These are phyloP conservation scores for Lochmaea crataegi DNA, from an alignment of 2,888 invertebrate species.

Conservation along the genomic window DNA sequence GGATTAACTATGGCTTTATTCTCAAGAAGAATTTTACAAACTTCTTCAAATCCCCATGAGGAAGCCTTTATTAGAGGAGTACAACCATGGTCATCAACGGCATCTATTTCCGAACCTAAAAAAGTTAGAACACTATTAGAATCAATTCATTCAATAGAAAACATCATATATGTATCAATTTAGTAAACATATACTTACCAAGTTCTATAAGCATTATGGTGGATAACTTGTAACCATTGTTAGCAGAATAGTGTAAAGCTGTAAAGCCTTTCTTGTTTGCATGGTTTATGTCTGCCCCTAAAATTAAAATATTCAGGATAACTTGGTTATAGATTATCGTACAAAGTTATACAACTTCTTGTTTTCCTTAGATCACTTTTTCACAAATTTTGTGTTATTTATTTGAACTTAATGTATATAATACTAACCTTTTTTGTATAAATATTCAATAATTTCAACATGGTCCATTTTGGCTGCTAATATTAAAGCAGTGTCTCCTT, in stretches of 20 bases:
- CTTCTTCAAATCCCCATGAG: constrained; percentile 32
- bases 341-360: not conserved
- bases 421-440: constrained; percentile 29
- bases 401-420: too few relatives aligned
- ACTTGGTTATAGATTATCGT: not conserved
- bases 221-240: constrained; percentile 27
- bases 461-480: constrained; percentile 35
- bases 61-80: constrained; percentile 31
- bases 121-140: not conserved
- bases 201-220: constrained; percentile 20
- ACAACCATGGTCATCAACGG: constrained; percentile 19
- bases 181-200: constrained; percentile 19
- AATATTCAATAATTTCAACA: constrained; percentile 22
- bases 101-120: constrained; percentile 26
- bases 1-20: constrained; percentile 16
- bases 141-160: not conserved
- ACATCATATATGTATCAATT: not conserved
- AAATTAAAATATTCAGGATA: constrained; percentile 5
- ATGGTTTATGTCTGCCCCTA: constrained; percentile 31
- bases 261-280: constrained; percentile 22
- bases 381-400: too few relatives aligned
- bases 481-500: constrained; percentile 31
- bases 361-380: too few relatives aligned
- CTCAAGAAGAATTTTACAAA: constrained; percentile 24
- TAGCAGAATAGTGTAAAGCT: constrained; percentile 32